Base-by-base conservation (phyloP, 23 tunicate genomes). In the Styela clava region DNA sequence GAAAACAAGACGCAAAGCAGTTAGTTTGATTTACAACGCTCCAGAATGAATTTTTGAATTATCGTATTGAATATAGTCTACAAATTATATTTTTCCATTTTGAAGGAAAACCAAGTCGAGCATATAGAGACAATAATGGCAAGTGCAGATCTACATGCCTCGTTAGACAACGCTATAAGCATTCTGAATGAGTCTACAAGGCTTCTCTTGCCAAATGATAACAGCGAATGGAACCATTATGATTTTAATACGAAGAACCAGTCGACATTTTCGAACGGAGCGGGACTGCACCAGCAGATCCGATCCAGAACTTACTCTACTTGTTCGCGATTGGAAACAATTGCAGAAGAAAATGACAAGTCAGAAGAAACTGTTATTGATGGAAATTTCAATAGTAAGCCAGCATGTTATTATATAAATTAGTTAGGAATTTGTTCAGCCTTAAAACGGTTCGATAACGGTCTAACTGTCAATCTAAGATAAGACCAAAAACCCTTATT, bases 281-380 rank as follows among this genome's bases (percentile, higher is more conserved):
- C 12, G 56, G 71, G 71, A 67, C 18, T 23, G 71, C 71, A 67
- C 18, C 71, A 67, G 22, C 71, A 67, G 31, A 23, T 23, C 30
- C 30, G 71, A 67, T 27, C 71, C n/a, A 67, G 71, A 22, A 67
- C 71, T 28, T 67, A 67, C 31, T 67, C 71, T 1, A 67, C 71
- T 0, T 67, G 71, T 67, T 67, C 71, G 31, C 21, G 71, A 16
- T 67, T 67, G 22, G 71, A 67, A 29, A 67, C 71, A 16, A 67
- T 67, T 16, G 71, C 71, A 27, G 71, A 67, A 22, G 71, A 67
- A 67, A 67, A 67, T 21, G 71, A 67, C 31, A 27, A 29, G 18
- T 16, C 31, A 23, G 71, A 67, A 18, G 71, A 67, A 29, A 29
- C 31, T 25, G 71, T 27, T 25, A 67, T 23, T 19, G 71, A 67